Percentiles rank a stretch among this genome's conserved stretches.
These are phyloP conservation scores for Nothocercus nigrocapillus DNA, from an alignment of 2,113 vertebrate species.

Conservation along the genomic window DNA sequence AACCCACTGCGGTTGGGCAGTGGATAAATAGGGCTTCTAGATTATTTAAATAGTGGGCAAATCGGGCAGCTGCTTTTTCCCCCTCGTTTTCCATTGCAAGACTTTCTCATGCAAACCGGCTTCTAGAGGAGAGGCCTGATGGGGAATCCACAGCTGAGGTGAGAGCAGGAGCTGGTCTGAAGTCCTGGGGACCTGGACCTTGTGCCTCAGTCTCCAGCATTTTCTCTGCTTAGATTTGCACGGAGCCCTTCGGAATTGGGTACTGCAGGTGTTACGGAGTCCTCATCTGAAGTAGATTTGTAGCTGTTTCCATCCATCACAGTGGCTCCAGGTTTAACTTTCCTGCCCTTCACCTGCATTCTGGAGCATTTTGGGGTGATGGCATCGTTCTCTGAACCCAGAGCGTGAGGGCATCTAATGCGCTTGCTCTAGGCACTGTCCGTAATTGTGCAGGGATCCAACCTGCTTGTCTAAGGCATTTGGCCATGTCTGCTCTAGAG, in stretches of 20 bases:
- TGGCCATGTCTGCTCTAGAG: not conserved
- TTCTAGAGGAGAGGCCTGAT: too few species aligned
- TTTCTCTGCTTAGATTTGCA: not conserved
- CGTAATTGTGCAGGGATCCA: not conserved
- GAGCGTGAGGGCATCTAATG: not conserved
- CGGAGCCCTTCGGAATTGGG: not conserved
- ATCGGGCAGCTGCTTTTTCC: too few species aligned
- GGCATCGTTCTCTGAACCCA: not conserved
- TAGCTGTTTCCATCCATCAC: not conserved
- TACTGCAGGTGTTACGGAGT: rapidly evolving
- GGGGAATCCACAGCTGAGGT: too few species aligned
- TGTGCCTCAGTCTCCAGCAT: not conserved
- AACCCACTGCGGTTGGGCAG: not conserved
- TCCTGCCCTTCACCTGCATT: not conserved
- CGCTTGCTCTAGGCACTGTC: rapidly evolving
- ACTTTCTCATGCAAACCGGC: not conserved
- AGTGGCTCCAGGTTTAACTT: rapidly evolving
- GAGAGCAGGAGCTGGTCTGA: too few species aligned
- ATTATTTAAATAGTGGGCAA: not conserved
- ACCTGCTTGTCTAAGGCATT: not conserved
- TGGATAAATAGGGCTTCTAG: not conserved
- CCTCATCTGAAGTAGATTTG: rapidly evolving
- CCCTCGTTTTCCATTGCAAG: not conserved
- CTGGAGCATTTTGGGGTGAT: not conserved
- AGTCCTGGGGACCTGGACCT: not conserved